A percentile compares a stretch with the other conserved stretches of the same genome.
Conservation (phyloP, 2,113 vertebrate genomes). For the Tychaedon coryphoeus region DNA sequence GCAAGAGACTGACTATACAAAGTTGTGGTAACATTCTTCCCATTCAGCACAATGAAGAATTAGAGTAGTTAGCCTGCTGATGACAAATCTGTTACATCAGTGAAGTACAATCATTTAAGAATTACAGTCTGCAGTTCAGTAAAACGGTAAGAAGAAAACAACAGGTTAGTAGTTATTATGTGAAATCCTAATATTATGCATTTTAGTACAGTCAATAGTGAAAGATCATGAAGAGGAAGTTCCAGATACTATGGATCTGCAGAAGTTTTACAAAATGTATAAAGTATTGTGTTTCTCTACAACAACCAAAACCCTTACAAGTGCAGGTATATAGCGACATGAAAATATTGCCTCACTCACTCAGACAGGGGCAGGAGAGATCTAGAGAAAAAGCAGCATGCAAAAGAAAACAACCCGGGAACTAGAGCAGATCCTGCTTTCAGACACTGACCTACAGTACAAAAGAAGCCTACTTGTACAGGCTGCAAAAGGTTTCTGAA, state of each 20-base stretch:
- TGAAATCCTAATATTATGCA: slow-evolving; percentile 34
- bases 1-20: neutral
- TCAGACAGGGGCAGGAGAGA: slow-evolving; percentile 64
- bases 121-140: slow-evolving; percentile 1
- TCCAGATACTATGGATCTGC: slow-evolving; percentile 63
- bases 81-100: slow-evolving; percentile 5
- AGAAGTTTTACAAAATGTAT: slow-evolving; percentile 75
- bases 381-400: slow-evolving; percentile 65
- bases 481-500: slow-evolving; percentile 12
- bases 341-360: slow-evolving; percentile 78
- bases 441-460: slow-evolving; percentile 48
- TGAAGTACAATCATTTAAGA: slow-evolving; percentile 45
- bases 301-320: slow-evolving; percentile 74
- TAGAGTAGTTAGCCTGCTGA: slow-evolving; percentile 19
- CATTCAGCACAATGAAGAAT: neutral
- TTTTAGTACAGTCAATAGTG: slow-evolving; percentile 64
- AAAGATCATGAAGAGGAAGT: slow-evolving; percentile 53
- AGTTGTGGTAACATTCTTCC: neutral
- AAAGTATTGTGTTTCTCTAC: slow-evolving; percentile 76
- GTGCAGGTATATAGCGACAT: slow-evolving; percentile 75
- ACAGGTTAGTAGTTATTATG: slow-evolving; percentile 56
- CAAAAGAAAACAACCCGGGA: slow-evolving; percentile 32
- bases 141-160: slow-evolving; percentile 50
- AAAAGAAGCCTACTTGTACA: slow-evolving; percentile 35
- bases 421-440: slow-evolving; percentile 24